Conservation (phyloP, 2,888 invertebrate genomes). For the Drosophila niveifrons region DNA sequence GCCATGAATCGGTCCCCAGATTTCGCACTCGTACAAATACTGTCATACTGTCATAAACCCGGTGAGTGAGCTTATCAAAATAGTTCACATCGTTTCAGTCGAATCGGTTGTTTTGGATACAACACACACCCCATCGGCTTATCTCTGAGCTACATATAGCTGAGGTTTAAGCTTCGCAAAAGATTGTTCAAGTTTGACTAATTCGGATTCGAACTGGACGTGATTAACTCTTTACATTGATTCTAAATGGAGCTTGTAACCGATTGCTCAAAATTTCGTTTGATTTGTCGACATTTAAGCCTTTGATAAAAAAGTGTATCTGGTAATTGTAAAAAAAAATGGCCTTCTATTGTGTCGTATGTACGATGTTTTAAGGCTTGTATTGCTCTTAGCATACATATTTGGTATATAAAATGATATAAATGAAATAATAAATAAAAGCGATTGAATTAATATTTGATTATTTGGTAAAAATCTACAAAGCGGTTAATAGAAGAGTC, state of each 20-base stretch:
- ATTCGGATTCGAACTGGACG: slow-evolving; percentile 3
- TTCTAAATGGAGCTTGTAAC: not conserved
- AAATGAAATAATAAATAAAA: too few species aligned
- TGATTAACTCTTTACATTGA: slow-evolving; percentile 1
- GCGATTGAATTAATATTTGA: not conserved
- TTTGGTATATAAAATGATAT: not conserved
- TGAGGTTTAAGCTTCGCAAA: slow-evolving; percentile 17
- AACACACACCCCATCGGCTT: slow-evolving; percentile 8
- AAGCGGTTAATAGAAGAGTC: not conserved
- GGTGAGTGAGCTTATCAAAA: slow-evolving; percentile 55
- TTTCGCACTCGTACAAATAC: slow-evolving; percentile 37
- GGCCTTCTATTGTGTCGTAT: not conserved
- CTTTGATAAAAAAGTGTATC: too few species aligned
- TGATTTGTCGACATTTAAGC: too few species aligned
- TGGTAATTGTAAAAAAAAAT: not conserved
- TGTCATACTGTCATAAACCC: slow-evolving; percentile 18
- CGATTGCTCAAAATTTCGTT: not conserved
- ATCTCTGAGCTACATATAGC: slow-evolving; percentile 13
- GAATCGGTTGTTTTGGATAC: slow-evolving; percentile 40
- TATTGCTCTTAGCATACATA: slow-evolving; percentile 4
- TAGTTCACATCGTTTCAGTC: slow-evolving; percentile 16
- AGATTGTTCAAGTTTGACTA: slow-evolving; percentile 28
- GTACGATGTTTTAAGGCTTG: slow-evolving; percentile 1
- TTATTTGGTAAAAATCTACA: not conserved
- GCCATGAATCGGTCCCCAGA: slow-evolving; percentile 39